These are phyloP conservation scores for Carpatolechia fugitivella DNA, from an alignment of 2,888 invertebrate species.

Conservation along the genomic window DNA sequence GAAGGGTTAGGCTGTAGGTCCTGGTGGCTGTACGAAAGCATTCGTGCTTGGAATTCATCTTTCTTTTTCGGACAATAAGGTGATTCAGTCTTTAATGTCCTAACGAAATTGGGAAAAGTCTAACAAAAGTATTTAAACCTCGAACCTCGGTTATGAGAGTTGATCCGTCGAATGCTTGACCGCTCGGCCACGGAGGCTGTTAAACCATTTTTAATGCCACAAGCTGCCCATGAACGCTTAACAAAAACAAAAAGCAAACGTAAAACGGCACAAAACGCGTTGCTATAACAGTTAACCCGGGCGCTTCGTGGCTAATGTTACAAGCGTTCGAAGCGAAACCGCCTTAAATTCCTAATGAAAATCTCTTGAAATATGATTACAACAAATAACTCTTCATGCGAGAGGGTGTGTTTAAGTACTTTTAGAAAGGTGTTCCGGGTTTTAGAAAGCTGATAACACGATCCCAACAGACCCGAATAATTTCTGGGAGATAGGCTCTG, in stretches of 20 bases:
- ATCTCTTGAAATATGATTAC: slow-evolving; percentile 12
- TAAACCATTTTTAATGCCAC: no score
- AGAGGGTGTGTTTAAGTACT: neutral
- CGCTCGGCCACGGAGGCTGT: no score
- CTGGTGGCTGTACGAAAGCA: no score
- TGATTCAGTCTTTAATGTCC: no score
- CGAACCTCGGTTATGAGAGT: no score
- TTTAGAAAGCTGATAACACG: slow-evolving; percentile 15
- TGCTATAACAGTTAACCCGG: slow-evolving; percentile 7
- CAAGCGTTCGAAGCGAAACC: neutral
- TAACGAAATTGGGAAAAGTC: no score
- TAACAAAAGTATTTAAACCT: no score
- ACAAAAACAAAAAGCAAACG: neutral
- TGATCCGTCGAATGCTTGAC: no score
- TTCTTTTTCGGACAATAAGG: no score
- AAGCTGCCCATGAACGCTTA: no score
- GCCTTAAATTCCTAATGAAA: slow-evolving; percentile 10
- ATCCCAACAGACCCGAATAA: slow-evolving; percentile 13
- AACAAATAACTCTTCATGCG: neutral
- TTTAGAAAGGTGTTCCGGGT: slow-evolving; percentile 6
- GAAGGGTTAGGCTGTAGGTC: no score
- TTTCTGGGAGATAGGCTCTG: slow-evolving; percentile 27
- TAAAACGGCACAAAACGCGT: neutral
- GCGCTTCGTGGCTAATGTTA: slow-evolving; percentile 4
- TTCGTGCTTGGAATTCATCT: no score